Evolutionary conservation across 2,113 vertebrate species (phyloP), one percentile per base, ranked within the genome.

Genomic region (human (Homo sapiens)): DNA sequence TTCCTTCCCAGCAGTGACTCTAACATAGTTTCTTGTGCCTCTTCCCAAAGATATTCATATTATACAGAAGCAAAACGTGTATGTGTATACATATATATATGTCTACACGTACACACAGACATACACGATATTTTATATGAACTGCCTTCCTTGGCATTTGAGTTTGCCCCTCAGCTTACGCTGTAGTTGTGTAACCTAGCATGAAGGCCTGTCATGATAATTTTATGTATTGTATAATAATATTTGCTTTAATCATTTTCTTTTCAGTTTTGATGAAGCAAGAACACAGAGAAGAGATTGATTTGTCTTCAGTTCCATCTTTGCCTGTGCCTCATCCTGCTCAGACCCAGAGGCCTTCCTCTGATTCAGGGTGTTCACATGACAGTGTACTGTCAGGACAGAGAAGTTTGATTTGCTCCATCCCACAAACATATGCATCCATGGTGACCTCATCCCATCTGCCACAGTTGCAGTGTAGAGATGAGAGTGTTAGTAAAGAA

Each of bases 211-310:
- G 14, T 92, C 14, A 35, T 89, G 52, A 80, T 80, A 64, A 83
- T 82, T 82, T 83, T 96, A 35, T 87, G 38, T 97, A 78, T 98
- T 93, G 4, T 35, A 30, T 96, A 86, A 72, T 94, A 87, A 82
- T 32, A 70, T 84, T 82, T 61, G 27, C 9, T 97, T 97, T 98
- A 89, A 57, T 84, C 86, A 83, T 92, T 97, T 98, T 87, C 38
- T 76, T 96, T 98, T 55, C 93, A 99, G 99, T 99, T 97, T 97
- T 99, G 98, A 99, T 99, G 98, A 99, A 99, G 97, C 99, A 99
- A 98, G 99, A 99, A 98, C 99, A 99, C 97, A 99, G 99, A 98
- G 99, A 99, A 13, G 99, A 99, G 75, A 98, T 99, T 98, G 99
- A 99, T 98, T 98, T 99, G 96, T 96, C 99, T 97, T 95, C 99